phyloP scores from a whole-genome alignment of 2,113 vertebrate species.

The Phalacrocorax aristotelis region DNA sequence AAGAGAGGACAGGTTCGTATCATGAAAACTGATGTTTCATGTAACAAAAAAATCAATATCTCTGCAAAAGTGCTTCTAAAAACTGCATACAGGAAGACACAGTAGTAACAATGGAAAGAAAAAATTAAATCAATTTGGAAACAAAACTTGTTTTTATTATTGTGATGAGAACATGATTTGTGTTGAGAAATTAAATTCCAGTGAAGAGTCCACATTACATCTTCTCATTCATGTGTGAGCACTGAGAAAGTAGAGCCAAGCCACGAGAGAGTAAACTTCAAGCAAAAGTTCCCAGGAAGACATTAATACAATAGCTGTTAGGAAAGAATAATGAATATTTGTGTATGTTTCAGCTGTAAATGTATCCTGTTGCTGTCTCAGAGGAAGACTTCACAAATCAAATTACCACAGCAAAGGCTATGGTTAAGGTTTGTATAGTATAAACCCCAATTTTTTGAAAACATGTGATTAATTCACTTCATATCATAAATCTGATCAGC shows the following conservation, averaged over 20 bases:
- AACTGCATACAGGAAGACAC: not conserved
- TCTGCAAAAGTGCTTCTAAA: not conserved
- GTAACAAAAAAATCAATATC: not conserved
- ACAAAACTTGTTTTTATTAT: not conserved
- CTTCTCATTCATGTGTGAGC: not conserved
- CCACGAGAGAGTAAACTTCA: not conserved
- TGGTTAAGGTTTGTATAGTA: not conserved
- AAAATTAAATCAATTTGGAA: not conserved
- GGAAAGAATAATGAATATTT: conserved; percentile 19
- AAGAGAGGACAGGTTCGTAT: not conserved
- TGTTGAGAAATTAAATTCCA: conserved; percentile 12
- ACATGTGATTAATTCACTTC: not conserved
- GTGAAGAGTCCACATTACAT: not conserved
- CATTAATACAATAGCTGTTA: not conserved
- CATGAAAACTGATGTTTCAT: not conserved
- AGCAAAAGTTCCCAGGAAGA: not conserved
- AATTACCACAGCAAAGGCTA: not conserved
- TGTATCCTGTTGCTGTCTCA: not conserved
- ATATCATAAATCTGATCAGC: conserved; percentile 10
- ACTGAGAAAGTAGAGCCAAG: not conserved
- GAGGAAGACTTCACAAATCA: conserved; percentile 18
- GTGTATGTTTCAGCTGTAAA: not conserved
- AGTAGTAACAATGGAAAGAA: not conserved
- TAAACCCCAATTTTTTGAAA: not conserved
- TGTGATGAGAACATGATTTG: not conserved